phyloP scores from a whole-genome alignment of 2,888 invertebrate genomes.

The Scaeva pyrastri region DNA sequence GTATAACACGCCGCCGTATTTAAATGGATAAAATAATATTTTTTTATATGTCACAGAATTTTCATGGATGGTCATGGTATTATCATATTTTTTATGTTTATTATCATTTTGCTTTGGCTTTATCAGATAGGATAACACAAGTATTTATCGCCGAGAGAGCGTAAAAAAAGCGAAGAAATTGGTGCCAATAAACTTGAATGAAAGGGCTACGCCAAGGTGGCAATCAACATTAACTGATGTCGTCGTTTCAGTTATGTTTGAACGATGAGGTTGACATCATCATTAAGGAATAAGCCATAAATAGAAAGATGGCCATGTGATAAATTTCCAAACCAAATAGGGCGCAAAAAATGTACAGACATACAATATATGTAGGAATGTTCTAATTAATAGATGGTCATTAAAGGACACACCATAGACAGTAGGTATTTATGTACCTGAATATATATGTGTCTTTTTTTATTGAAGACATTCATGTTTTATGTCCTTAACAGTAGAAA shows the following conservation, averaged over 20 bases:
- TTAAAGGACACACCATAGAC: too few relatives aligned
- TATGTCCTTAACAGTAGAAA: too few relatives aligned
- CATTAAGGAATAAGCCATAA: slow-evolving; percentile 14
- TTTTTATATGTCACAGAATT: background rate
- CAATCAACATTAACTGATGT: slow-evolving; percentile 22
- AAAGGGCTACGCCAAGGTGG: background rate
- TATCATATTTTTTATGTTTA: background rate
- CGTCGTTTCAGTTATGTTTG: background rate
- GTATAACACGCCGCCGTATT: background rate
- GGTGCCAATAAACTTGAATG: slow-evolving; percentile 25
- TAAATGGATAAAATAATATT: background rate
- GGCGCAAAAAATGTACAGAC: too few relatives aligned
- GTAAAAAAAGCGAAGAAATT: background rate
- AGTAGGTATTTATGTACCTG: too few relatives aligned
- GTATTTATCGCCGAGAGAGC: background rate
- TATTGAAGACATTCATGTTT: too few relatives aligned
- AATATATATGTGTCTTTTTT: too few relatives aligned
- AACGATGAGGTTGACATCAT: slow-evolving; percentile 31
- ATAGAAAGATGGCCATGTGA: background rate
- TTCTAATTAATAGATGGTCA: background rate
- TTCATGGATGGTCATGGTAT: slow-evolving; percentile 15
- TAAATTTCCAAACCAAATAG: background rate
- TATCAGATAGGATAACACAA: background rate
- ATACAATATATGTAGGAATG: too few relatives aligned
- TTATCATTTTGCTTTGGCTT: background rate